These are phyloP conservation scores for Callospermophilus lateralis DNA, from an alignment of 2,113 vertebrate genomes.

Conservation along the genomic window DNA sequence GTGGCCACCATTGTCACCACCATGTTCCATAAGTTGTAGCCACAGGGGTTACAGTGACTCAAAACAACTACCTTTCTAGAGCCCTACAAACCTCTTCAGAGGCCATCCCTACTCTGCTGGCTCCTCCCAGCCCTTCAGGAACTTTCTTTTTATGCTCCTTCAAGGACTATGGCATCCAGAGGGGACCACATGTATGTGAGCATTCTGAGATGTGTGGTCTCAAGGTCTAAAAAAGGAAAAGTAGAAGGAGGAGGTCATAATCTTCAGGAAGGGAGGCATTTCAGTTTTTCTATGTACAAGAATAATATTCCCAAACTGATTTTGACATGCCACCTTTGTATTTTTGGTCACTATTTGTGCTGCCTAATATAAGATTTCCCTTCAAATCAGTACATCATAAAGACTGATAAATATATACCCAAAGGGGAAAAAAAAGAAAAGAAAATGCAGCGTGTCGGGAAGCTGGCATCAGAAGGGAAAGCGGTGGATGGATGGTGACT, in stretches of 20 bases:
- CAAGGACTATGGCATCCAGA: background rate
- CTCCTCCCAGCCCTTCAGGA: background rate
- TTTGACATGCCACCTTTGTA: background rate
- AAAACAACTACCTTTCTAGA: background rate
- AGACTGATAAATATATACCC: background rate
- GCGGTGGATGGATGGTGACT: background rate
- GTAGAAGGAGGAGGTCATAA: background rate
- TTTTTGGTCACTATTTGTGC: background rate
- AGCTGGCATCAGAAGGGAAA: background rate
- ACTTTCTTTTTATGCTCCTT: background rate
- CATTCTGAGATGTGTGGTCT: background rate
- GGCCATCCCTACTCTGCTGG: rapidly evolving
- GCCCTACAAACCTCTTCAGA: background rate
- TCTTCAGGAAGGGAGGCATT: background rate
- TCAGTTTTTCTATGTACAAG: background rate
- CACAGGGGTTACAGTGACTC: background rate
- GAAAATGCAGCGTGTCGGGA: background rate
- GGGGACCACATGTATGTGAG: background rate
- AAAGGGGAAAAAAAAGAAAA: background rate
- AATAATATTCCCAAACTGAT: background rate
- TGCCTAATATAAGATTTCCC: background rate
- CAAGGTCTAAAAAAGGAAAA: background rate
- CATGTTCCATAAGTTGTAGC: background rate
- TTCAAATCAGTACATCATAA: background rate
- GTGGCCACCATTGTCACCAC: background rate